Base-by-base conservation (phyloP, 2,888 invertebrate genomes). In the Quadriops clusia region DNA sequence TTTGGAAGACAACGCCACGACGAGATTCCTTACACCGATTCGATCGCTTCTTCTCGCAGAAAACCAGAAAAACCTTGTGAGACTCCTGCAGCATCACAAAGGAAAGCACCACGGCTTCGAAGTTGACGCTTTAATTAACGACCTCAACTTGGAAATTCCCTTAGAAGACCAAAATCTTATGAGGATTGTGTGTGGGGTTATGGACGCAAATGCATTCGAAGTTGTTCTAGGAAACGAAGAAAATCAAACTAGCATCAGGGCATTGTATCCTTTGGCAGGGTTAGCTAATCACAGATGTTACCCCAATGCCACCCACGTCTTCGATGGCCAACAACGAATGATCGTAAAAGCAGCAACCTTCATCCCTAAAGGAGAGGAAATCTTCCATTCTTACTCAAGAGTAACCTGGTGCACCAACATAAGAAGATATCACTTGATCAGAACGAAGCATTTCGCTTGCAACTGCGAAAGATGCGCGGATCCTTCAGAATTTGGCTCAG, bases 161-260 rank as follows among this genome's bases (percentile, higher is more conserved):
- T 50, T 62, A 30, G 61, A 68, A n/a, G 74, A 77, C 23, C 66
- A 69, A 47, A 46, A 63, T 20, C 61, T 72, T 30, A 67, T 80
- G 68, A 56, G 55, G n/a, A 54, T 61, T 22, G 69, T 72, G 1
- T 74, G 75, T 44, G 63, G 65, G 30, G 66, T 68, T 10, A 61
- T 79, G 47, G 75, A 79, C 47, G 73, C 78, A 3, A 78, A 77
- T 51, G 74, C 78, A 18, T 79, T 73, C 51, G 74, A 77, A 63
- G 72, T 58, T n/a, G 23, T 49, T n/a, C 38, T 45, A 3, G 44
- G 44, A 66, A 41, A 64, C 65, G 30, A 63, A 56, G 33, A 51
- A 53, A 10, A 63, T 53, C 39, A 64, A 23, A 37, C 47, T 58
- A 36, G 63, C 59, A 40, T 66, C 56, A 43, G 65, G 63, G 81